phyloP scores from a whole-genome alignment of 2,113 vertebrate genomes.

The Morphnarchus princeps region DNA sequence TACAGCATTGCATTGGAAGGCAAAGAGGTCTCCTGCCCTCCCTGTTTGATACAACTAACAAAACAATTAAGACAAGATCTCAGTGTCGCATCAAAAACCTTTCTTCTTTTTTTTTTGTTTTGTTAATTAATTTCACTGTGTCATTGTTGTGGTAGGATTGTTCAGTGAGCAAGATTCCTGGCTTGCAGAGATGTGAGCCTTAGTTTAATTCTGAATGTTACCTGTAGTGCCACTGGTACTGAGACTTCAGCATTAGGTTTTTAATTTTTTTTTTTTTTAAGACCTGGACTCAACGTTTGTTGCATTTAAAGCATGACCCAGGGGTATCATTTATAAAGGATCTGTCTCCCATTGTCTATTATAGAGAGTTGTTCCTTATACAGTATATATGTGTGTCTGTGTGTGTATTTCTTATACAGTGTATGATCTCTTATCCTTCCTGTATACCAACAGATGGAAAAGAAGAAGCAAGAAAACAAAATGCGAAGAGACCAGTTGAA shows the following conservation, averaged over 20 bases:
- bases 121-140: not conserved
- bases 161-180: not conserved
- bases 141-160: not conserved
- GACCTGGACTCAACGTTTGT: not conserved
- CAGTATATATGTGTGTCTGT: not conserved
- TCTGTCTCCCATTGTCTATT: not conserved
- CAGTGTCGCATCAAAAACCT: not conserved
- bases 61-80: not conserved
- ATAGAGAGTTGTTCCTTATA: not conserved
- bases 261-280: not conserved
- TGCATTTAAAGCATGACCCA: not conserved
- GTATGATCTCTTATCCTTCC: not conserved
- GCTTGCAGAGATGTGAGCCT: not conserved
- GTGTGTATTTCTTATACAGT: not conserved
- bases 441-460: slow-evolving; percentile 85
- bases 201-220: not conserved
- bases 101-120: not conserved
- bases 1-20: not conserved
- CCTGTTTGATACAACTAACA: not conserved
- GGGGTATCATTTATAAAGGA: not conserved
- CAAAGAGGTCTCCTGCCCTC: not conserved
- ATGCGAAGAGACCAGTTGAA: slow-evolving; percentile 97
- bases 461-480: slow-evolving; percentile 98
- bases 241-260: not conserved
- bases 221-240: not conserved